Evolutionary conservation across 2,113 vertebrate species (phyloP).

Genomic region (Lagopus leucura): DNA sequence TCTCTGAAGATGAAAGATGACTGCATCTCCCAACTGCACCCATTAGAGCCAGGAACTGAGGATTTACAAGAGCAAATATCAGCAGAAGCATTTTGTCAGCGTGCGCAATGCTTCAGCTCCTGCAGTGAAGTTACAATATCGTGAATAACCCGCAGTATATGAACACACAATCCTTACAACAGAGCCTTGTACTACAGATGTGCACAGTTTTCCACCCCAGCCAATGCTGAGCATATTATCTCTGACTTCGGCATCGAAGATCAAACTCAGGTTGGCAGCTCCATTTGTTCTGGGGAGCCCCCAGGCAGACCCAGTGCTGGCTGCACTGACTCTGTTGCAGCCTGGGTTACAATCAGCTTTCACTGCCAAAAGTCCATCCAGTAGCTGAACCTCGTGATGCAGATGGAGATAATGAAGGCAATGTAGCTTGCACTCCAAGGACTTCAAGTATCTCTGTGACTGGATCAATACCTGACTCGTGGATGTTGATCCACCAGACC

Average conservation of each 20-base stretch:
- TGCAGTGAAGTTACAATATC: not conserved
- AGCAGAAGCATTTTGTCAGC: not conserved
- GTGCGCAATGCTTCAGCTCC: not conserved
- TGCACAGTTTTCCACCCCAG: not conserved
- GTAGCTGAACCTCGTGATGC: not conserved
- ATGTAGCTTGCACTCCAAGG: not conserved
- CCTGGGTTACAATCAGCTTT: not conserved
- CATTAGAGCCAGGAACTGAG: not conserved
- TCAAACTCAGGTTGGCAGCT: not conserved
- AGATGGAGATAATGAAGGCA: not conserved
- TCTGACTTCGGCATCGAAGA: not conserved
- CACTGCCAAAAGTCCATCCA: not conserved
- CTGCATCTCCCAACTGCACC: not conserved
- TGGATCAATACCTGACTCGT: not conserved
- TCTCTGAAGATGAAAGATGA: not conserved
- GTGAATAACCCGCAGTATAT: not conserved
- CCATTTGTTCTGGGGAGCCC: not conserved
- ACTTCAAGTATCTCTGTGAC: not conserved
- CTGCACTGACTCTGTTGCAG: not conserved
- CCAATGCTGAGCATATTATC: not conserved
- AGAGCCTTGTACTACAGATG: rapidly evolving
- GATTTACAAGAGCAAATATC: not conserved
- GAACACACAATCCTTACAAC: not conserved
- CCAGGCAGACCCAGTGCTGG: not conserved
- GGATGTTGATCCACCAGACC: not conserved